These are phyloP conservation scores for Mungos mungo DNA, from an alignment of 2,113 vertebrate species.

Conservation along the genomic window DNA sequence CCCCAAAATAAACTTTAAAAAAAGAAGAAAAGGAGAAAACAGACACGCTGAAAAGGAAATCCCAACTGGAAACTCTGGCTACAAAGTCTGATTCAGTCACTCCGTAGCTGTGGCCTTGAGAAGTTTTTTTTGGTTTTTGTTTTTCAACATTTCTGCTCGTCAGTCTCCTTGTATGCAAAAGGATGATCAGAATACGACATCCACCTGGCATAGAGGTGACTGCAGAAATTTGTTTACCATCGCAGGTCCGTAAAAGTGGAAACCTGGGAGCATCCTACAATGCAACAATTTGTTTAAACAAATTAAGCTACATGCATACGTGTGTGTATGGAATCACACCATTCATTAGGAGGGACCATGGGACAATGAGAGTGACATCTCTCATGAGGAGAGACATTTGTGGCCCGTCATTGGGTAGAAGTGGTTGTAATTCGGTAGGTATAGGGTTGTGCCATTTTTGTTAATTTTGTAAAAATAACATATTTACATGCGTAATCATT, in stretches of 20 bases:
- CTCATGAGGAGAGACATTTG: neutral
- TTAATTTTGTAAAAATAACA: slow-evolving; percentile 16
- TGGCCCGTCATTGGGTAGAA: neutral
- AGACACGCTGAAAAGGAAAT: neutral
- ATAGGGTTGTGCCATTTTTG: neutral
- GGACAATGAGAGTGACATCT: too few relatives aligned
- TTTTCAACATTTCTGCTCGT: neutral
- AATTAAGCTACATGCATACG: neutral
- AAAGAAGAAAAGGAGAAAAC: neutral
- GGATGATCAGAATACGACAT: neutral
- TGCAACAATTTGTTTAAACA: neutral
- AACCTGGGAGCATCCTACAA: neutral
- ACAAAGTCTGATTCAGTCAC: neutral
- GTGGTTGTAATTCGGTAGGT: neutral
- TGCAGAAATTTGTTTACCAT: neutral
- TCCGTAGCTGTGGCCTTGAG: neutral
- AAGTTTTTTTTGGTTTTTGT: neutral
- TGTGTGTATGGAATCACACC: neutral
- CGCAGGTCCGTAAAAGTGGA: neutral
- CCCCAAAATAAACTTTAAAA: too few relatives aligned
- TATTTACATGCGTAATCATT: neutral
- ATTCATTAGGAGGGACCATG: neutral
- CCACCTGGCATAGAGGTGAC: neutral
- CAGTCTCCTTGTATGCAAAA: neutral
- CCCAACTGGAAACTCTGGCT: neutral